Base-by-base conservation (phyloP, 2,113 vertebrate species). In the Leuciscus idus region DNA sequence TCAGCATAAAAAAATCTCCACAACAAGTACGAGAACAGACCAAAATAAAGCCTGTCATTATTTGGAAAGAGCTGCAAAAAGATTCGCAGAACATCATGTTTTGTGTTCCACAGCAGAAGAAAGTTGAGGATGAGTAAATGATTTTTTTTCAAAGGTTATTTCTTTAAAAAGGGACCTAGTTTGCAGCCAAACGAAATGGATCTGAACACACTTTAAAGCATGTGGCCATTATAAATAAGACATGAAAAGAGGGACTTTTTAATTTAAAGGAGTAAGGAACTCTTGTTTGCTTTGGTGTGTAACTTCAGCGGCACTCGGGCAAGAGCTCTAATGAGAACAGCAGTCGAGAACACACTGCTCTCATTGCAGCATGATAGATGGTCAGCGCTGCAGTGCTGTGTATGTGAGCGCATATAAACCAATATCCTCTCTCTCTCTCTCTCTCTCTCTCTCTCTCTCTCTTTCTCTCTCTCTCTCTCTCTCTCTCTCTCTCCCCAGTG, bases 281-380 rank as follows among this genome's bases (percentile, higher is more conserved):
- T 57, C 48, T 78, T 78, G 52, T 90, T 77, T 77, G 48, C 75
- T 52, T 55, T 52, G 74, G 28, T 79, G 30, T 39, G 77, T 75
- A 46, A 12, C 81, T 84, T 62, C 84, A 90, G 87, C 87, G 52
- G 52, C n/a, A 13, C 55, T 57, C 55, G 55, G 55, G 55, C 55
- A 23, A 19, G 19, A 21, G 13, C 70, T 78, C 68, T 88, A 86
- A 88, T 88, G 87, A 86, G 83, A 73, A 52, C 83, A 82, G 57
- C 55, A 57, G 55, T 57, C 55, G 19, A 57, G 68, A 66, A 55
- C 77, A 85, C 68, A 17, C 46, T 82, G 55, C 80, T 89, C 88
- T 88, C 78, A 81, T 89, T 90, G 92, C 88, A 81, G 55, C 62
- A 28, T 93, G 93, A 95, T 94, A 68, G 92, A 94, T 94, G 91